Evolutionary conservation across 2,888 invertebrate species (phyloP), one percentile per base, ranked within the genome.

Genomic region (Perizoma flavofasciatum): DNA sequence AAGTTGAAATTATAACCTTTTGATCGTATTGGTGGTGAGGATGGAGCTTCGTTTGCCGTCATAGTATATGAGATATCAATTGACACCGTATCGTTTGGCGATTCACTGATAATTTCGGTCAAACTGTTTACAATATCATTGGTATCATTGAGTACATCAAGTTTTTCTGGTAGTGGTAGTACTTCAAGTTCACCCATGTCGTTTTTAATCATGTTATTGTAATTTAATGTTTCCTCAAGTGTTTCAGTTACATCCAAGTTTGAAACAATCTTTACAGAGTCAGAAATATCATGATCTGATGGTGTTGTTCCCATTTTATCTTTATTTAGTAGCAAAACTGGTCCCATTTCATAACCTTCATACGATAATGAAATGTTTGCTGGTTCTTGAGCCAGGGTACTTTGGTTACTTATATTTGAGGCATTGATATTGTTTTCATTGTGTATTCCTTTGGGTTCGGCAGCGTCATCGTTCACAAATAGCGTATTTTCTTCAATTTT

Each of bases 1-100:
- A 90, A 89, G 71, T 89, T 83, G 35, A 88, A 85, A 65, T 87
- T 87, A 63, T 89, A 89, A 33, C 87, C 89, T 69, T 78, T 88
- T 32, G 86, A 86, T 48, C 69, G 70, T 43, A 87, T 85, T 61
- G 81, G 82, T 5, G 87, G 88, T 22, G 88, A 88, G 44, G 61
- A 61, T 11, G 86, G 80, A 40, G 83, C 80, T 61, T 49, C 40
- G 5, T 44, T 47, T 40, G 33, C 67, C 6, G 63, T 67, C 6
- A 62, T 66, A n/a, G 49, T 63, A 60, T 74, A 63, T 33, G 69
- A 64, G 37, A 73, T 70, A 57, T 73, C 70, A 32, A 69, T 54
- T 48, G 44, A 22, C n/a, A 37, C 39, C 9, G 50, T 47, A 43
- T 48, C 49, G 35, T 58, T 53, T 35, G 4, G 34, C 8, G 59